A percentile compares a stretch with the other conserved stretches of the same genome.
Conservation (phyloP, 2,113 vertebrate genomes). For the Casuarius casuarius region DNA sequence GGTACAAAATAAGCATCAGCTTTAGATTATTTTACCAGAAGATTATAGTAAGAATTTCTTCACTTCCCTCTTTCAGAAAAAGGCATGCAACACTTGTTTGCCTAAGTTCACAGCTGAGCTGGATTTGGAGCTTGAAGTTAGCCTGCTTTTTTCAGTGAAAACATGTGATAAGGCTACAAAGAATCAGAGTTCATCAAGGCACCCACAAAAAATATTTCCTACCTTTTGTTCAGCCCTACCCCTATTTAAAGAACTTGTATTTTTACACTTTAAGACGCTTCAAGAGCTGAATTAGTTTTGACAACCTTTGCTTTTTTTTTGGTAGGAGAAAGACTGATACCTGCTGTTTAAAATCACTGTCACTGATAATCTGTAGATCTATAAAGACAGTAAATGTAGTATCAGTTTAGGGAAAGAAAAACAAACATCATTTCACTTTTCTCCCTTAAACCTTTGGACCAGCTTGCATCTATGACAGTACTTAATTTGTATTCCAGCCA, state of each 20-base stretch:
- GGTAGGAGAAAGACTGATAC: background rate
- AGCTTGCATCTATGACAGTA: background rate
- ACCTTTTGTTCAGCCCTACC: background rate
- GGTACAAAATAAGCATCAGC: background rate
- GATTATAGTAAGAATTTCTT: background rate
- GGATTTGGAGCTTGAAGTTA: background rate
- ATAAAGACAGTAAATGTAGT: background rate
- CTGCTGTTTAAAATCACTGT: background rate
- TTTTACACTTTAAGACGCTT: background rate
- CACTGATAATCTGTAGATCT: background rate
- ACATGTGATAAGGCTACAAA: background rate
- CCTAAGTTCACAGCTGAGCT: background rate
- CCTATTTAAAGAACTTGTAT: background rate
- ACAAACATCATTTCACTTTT: background rate
- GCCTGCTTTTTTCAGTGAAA: background rate
- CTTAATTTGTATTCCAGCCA: conserved; percentile 1
- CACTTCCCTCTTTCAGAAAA: background rate
- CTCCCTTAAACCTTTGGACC: background rate
- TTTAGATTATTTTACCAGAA: background rate
- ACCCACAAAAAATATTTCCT: background rate
- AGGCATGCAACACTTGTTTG: background rate
- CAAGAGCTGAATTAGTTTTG: background rate
- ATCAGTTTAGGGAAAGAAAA: background rate
- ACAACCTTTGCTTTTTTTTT: background rate
- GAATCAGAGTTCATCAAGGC: background rate